Evolutionary conservation across 2,888 invertebrate genomes (phyloP), one percentile per base, ranked within the genome.

Genomic region (Clostera curtula): DNA sequence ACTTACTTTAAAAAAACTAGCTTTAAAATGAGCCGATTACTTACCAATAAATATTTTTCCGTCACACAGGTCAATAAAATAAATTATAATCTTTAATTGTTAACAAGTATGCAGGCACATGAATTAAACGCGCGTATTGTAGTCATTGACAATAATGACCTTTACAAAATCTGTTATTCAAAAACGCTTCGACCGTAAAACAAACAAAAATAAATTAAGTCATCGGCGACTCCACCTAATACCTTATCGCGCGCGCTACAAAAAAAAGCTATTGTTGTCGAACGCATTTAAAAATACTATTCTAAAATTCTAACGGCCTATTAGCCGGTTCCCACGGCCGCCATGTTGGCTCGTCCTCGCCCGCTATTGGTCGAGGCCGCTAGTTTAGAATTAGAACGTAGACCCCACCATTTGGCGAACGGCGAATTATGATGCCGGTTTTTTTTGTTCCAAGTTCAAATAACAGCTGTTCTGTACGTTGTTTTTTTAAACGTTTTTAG

Each of bases 321-420:
- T 80, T 75, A 83, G 79, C 77, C 74, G 79, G 79, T 82, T 82
- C 82, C 77, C 82, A 82, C 80, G 79, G 68, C 71, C 72, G 82
- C 82, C 83, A 82, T 82, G 69, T 76, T 82, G 69, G 66, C 45
- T 71, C 76, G 79, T 80, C 77, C 82, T 76, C 77, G 80, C 61
- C 70, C 67, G 76, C 73, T 60, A 83, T 83, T 83, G 83, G 83
- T 61, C 70, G 76, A 75, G 77, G 77, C 73, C 75, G 49, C 58
- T 56, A 63, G 77, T 74, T 77, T 80, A 80, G 80, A 79, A 83
- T 83, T 82, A 83, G 82, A 83, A 82, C 77, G 72, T 76, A 72
- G 74, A 75, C 80, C 82, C 82, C 76, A 77, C 82, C 82, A 79
- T 82, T 82, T 80, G 74, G 76, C 75, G 73, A 73, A 68, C 79